A percentile compares a stretch with the other conserved stretches of the same genome.
phyloP scores from a whole-genome alignment of 2,888 invertebrate genomes.

The Alloscopus bannaensis region DNA sequence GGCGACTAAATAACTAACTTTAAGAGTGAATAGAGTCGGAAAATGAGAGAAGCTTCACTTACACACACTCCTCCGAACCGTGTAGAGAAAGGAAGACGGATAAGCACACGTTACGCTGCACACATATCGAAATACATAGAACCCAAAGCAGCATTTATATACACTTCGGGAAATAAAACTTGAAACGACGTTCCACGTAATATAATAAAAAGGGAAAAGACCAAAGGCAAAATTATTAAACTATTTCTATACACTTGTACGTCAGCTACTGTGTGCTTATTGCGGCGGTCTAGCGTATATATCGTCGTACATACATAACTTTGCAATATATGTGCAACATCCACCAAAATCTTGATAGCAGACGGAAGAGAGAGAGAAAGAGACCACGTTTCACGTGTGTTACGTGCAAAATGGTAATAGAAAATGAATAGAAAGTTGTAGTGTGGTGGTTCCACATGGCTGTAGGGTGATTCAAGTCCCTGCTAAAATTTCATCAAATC shows the following conservation, averaged over 20 bases:
- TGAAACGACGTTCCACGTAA: constrained; percentile 51
- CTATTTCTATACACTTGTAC: constrained; percentile 36
- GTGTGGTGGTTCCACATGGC: constrained; percentile 58
- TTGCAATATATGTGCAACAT: constrained; percentile 10
- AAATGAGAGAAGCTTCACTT: constrained; percentile 31
- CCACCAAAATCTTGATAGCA: not conserved
- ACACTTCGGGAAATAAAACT: constrained; percentile 51
- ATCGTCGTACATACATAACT: not conserved
- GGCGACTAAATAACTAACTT: constrained; percentile 59
- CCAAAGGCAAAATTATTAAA: constrained; percentile 59
- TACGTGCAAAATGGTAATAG: constrained; percentile 6
- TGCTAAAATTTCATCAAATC: constrained; percentile 66
- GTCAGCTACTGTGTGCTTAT: constrained; percentile 24
- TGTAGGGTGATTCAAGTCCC: constrained; percentile 61
- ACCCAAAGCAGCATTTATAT: not conserved
- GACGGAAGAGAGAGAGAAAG: not conserved
- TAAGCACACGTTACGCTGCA: constrained; percentile 16
- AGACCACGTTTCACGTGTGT: too few species aligned
- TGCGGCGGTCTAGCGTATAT: constrained; percentile 18
- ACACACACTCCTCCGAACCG: constrained; percentile 23
- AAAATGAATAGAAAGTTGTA: constrained; percentile 44
- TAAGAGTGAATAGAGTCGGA: constrained; percentile 39
- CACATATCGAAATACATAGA: not conserved
- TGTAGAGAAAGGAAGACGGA: constrained; percentile 20
- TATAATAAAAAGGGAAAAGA: constrained; percentile 57